Base-by-base conservation (phyloP, 2,113 vertebrate species). In the Scortum barcoo region DNA sequence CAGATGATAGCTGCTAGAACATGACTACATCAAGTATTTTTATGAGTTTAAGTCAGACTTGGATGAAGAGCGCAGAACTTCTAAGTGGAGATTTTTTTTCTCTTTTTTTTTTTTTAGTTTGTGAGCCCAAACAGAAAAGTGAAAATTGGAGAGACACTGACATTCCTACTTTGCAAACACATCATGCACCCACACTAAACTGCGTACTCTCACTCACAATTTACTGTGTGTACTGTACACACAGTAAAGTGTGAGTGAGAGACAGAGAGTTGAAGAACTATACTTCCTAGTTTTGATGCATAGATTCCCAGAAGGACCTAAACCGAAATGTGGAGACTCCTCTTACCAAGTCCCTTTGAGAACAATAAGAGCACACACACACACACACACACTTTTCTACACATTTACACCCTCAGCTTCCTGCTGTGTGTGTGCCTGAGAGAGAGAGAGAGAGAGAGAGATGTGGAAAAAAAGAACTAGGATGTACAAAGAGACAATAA, bases 401-500 rank as follows among this genome's bases (percentile, higher is more conserved):
- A 72, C 60, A 36, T 61, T 54, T 44, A 66, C 26, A 65, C 7
- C 28, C 50, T 58, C 48, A 51, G 63, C 10, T 24, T 50, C 76
- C 63, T 33, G 48, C 70, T 69, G 26, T 24, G 28, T 14, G 30
- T 73, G 61, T 28, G 63, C 8, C 11, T 10, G 16, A 65, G 65
- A 36, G 19, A n/a, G 22, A 16, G 22, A 40, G 50, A 54, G 60
- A n/a, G 26, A 19, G 19, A 9, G 20, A 70, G 50, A 67, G 44
- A 67, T 44, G 20, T 11, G 5, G 17, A 80, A 42, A 58, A 66
- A 67, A n/a, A 28, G 11, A 69, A 88, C 12, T 60, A 13, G 6
- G 51, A 73, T 28, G 38, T 48, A 42, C 2, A 42, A 70, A 63
- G n/a, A 82, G 38, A 82, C 58, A 90, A 88, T 82, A 71, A 76